A percentile compares a stretch with the other conserved stretches of the same genome.
Conservation (phyloP, 2,888 invertebrate genomes). For the Metacarcinus magister region DNA sequence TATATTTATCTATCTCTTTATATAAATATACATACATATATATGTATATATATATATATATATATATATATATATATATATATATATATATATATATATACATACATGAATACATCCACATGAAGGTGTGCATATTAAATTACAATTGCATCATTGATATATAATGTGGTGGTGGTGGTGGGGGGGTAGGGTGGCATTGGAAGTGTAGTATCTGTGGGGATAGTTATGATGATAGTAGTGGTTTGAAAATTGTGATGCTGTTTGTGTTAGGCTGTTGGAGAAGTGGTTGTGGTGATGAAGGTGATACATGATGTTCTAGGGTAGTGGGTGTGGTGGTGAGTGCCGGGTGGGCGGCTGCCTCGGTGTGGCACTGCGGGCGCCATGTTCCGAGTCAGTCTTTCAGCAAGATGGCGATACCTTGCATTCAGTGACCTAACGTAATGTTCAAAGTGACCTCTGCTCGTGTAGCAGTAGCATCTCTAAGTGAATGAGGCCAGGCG, state of each 20-base stretch:
- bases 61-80: slow-evolving; percentile 26
- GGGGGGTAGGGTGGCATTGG: not conserved
- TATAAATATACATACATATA: not conserved
- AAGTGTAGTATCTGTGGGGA: not conserved
- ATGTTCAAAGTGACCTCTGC: not conserved
- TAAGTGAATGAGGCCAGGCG: not conserved
- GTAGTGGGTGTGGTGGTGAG: not conserved
- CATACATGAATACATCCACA: not conserved
- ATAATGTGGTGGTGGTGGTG: not conserved
- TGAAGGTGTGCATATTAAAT: not conserved
- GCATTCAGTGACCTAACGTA: not conserved
- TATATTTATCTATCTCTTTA: too few species aligned
- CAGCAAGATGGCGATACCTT: not conserved
- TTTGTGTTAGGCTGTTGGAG: not conserved
- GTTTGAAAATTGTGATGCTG: not conserved
- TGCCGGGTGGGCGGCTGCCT: not conserved
- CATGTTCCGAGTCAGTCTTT: not conserved
- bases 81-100: slow-evolving; percentile 22
- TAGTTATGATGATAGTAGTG: not conserved
- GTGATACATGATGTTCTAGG: not conserved
- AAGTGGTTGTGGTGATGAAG: not conserved
- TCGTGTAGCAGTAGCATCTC: not conserved
- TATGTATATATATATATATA: not conserved
- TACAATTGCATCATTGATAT: not conserved
- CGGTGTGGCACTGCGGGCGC: not conserved